Evolutionary conservation across 2,797 vertebrate species (phyloP), one percentile per base, ranked within the genome.

Genomic region (Hoplostethus atlanticus): DNA sequence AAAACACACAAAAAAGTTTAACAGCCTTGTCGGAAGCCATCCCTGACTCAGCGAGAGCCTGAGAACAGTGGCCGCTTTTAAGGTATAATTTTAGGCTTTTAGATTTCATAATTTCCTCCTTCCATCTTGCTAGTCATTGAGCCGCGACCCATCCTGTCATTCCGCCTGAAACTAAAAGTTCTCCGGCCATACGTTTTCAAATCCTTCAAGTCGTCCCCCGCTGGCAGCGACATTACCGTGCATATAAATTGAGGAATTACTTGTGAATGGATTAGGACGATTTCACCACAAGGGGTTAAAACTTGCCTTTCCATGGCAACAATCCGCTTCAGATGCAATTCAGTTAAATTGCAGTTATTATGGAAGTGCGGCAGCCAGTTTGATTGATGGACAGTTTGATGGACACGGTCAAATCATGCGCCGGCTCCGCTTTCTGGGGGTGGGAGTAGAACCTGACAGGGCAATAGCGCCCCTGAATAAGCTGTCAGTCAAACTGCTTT

Each of bases 401-500:
- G 12, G 62, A 79, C 34, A 11, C 30, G 64, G 69, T 83, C 68
- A 76, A 74, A 84, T 73, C 69, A 34, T 12, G 30, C 48, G 15
- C 11, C 0, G 21, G 12, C 58, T 65, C 48, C 51, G 58, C 65
- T 75, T 58, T 74, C 55, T 42, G 21, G 42, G 57, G 44, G 79
- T 5, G 59, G 60, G 55, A 53, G 54, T 42, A 71, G 65, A 71
- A 73, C 64, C 54, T 79, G 68, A 68, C 52, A 48, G 58, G 62
- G 52, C 52, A 31, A 75, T 80, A 36, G 21, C 57, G 46, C 58
- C 64, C 51, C 55, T 67, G 67, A 82, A 75, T 75, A 76, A 64
- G 55, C 67, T 87, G 83, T 85, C 83, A 80, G 16, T 87, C 73
- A 88, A 67, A 76, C 16, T 17, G 61, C 65, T 74, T 73, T 77